phyloP scores from a whole-genome alignment of 2,113 vertebrate genomes.

The Thalassarche chlororhynchos region DNA sequence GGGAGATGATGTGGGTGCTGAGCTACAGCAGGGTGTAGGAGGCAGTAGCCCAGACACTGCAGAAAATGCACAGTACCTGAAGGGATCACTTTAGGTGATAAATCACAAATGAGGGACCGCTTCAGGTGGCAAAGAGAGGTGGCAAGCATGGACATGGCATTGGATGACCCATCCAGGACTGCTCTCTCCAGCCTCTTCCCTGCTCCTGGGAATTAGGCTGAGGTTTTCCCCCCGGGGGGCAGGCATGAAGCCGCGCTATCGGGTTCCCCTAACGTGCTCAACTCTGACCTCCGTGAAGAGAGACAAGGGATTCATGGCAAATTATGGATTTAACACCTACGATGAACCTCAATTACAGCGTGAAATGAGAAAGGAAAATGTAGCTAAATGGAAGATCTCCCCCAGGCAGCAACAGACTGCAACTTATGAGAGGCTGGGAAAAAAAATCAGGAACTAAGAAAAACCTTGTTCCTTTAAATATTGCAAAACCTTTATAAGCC shows the following conservation, averaged over 20 bases:
- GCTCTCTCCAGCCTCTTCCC: not conserved
- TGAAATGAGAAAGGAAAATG: conserved; percentile 80
- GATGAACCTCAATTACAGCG: conserved; percentile 78
- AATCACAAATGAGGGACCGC: not conserved
- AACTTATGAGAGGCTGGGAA: not conserved
- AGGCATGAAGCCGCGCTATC: not conserved
- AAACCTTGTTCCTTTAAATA: conserved; percentile 6
- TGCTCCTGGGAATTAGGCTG: not conserved
- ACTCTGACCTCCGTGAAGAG: conserved; percentile 28
- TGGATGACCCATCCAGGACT: not conserved
- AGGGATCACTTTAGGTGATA: not conserved
- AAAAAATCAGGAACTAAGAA: not conserved
- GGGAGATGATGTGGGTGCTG: not conserved
- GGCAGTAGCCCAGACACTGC: not conserved
- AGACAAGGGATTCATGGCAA: conserved; percentile 70
- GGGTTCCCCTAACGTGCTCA: not conserved
- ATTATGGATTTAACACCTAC: conserved; percentile 74
- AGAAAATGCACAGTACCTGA: not conserved
- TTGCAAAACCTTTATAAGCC: not conserved
- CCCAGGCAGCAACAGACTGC: conserved; percentile 29
- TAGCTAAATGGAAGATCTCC: conserved; percentile 68
- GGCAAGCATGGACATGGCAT: not conserved
- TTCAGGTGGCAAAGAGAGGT: not conserved
- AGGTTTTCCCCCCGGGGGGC: not conserved
- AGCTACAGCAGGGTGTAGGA: not conserved